Percentiles rank a stretch among this genome's conserved stretches.
Evolutionary conservation across 1,140 invertebrate genomes (phyloP).

Genomic region (Drosophila sp.): DNA sequence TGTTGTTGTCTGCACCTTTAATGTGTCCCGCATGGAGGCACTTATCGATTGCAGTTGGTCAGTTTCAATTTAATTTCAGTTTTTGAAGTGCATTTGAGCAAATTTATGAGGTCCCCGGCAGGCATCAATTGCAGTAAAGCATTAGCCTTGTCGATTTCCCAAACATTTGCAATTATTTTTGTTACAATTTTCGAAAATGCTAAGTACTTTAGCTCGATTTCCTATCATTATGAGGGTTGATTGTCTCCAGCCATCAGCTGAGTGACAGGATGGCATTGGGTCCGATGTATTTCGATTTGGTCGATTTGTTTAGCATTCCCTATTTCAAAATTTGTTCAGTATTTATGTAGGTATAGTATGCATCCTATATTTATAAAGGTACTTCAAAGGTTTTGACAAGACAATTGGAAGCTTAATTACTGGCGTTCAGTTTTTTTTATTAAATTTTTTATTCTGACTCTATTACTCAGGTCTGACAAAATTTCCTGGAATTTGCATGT

Average conservation of each 20-base stretch:
- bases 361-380: neutral
- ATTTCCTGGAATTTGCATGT: too few species aligned
- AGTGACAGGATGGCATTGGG: neutral
- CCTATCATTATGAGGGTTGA: conserved; percentile 47
- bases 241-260: conserved; percentile 8
- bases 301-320: conserved; percentile 69
- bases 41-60: conserved; percentile 36
- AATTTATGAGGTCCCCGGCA: conserved; percentile 42
- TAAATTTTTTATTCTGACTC: too few species aligned
- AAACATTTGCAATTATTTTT: conserved; percentile 69
- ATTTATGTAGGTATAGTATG: neutral
- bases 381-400: neutral
- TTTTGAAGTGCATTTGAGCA: conserved; percentile 56
- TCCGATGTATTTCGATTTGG: conserved; percentile 47
- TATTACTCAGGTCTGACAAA: too few species aligned
- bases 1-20: conserved; percentile 29
- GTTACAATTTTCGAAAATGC: conserved; percentile 31
- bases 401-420: neutral
- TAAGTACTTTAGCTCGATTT: conserved; percentile 13
- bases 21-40: conserved; percentile 45
- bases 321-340: conserved; percentile 40
- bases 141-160: conserved; percentile 60
- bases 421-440: neutral
- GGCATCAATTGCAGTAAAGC: conserved; percentile 31
- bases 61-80: conserved; percentile 32